Evolutionary conservation across 2,888 invertebrate genomes (phyloP), one percentile per base, ranked within the genome.

Genomic region (Drosophila birchii): DNA sequence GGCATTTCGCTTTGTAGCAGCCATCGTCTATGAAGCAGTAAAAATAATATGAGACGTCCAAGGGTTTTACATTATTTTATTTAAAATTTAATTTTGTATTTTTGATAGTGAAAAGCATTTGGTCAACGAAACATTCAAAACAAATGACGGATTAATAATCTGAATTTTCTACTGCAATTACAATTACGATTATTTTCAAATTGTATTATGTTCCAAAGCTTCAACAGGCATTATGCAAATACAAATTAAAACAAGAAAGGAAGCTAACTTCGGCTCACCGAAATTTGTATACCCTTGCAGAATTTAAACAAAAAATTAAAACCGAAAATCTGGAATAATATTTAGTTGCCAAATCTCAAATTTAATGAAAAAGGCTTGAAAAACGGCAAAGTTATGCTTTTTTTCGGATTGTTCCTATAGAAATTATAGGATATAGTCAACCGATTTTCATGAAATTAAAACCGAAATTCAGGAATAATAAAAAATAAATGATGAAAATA

Each of bases 1-100:
- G 74, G 98, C 98, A 93, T 98, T 99, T 90, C 99, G 95, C 93
- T 99, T 98, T 75, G 98, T 98, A 41, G 98, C 99, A 79, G 98
- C 99, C 99, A 99, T 99, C 75, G 99, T 99, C 99, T 99, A 69
- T 9, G 38, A 32, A 16, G 18, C 51, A 26, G 26, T 29, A 41
- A 12, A 18, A 16, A 54, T 23, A 45, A 18, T 51, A 34, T 45
- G 54, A 53, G 66, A 2, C 9, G 16, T 63, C 14, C 6, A 16
- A 32, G 3, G 32, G 12, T 64, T 64, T 11, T 32, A 39, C 16
- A 8, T 7, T 8, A 26, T 9, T 38, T n/a, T 23, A 20, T 32
- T 38, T 12, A 3, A 6, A 32, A 26, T n/a, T 51, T 12, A 9
- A 7, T 23, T 2, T 32, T 12, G 3, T n/a, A 7, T n/a, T 16